phyloP scores from a whole-genome alignment of 2,888 invertebrate species.

The Hypsopygia costalis region DNA sequence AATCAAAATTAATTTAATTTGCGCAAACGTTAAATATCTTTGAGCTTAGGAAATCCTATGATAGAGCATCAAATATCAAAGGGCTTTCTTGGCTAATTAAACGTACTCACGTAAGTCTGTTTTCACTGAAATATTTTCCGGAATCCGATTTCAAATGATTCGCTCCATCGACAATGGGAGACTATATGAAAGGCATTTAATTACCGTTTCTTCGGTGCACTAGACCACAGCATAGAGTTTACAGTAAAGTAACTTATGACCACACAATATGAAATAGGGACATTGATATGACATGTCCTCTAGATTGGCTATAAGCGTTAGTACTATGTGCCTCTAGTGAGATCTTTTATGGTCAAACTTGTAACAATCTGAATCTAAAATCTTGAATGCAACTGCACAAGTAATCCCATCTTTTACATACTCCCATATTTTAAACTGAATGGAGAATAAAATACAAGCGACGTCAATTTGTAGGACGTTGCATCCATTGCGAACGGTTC shows the following conservation, averaged over 20 bases:
- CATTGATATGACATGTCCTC: no score
- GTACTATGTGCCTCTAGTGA: no score
- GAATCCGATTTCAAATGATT: constrained; percentile 6
- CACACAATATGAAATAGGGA: no score
- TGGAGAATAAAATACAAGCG: no score
- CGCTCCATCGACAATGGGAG: constrained; percentile 1
- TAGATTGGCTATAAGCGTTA: no score
- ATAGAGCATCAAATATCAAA: neutral
- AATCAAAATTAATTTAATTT: neutral
- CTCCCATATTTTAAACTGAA: no score
- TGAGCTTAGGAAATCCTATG: neutral
- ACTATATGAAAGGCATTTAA: constrained; percentile 6
- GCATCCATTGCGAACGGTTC: no score
- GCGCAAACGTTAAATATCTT: neutral
- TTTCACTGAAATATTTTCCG: constrained; percentile 2
- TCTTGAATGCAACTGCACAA: no score
- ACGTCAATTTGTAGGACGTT: no score
- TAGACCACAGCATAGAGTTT: neutral
- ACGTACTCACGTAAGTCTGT: neutral
- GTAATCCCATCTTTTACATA: no score
- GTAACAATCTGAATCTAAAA: no score
- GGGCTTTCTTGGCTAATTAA: neutral
- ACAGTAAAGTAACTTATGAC: neutral
- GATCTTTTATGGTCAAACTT: no score
- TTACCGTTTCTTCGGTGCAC: constrained; percentile 8